Evolutionary conservation across 2,113 vertebrate genomes (phyloP).

Genomic region (Electrona antarctica): DNA sequence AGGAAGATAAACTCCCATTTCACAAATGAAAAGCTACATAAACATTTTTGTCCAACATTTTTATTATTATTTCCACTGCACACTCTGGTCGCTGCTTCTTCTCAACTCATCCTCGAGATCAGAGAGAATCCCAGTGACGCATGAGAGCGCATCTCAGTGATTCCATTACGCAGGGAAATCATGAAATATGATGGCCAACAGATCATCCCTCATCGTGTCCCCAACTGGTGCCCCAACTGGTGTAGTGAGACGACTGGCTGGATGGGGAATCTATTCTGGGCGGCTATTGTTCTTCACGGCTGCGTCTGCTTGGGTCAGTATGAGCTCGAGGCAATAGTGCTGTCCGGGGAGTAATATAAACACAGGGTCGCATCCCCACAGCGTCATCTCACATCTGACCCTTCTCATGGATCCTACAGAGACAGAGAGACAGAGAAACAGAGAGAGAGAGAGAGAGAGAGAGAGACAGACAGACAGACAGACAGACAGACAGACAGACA

Average conservation of each 20-base stretch:
- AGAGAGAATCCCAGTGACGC: conserved; percentile 63
- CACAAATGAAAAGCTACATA: too few species aligned
- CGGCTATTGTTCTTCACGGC: conserved; percentile 41
- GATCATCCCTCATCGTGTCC: conserved; percentile 29
- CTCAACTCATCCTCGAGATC: conserved; percentile 22
- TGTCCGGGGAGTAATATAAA: conserved; percentile 49
- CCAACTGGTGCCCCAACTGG: conserved; percentile 29
- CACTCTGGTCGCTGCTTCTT: neutral
- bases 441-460: conserved; percentile 1
- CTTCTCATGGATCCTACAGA: conserved; percentile 54
- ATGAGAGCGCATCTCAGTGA: conserved; percentile 51
- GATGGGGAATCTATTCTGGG: conserved; percentile 47
- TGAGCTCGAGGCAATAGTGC: conserved; percentile 27
- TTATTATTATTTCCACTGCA: conserved; percentile 12
- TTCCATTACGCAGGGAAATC: conserved; percentile 75
- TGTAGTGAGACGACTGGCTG: conserved; percentile 17
- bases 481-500: neutral
- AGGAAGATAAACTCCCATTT: too few species aligned
- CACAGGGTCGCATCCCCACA: conserved; percentile 14
- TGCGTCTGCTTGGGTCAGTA: conserved; percentile 35
- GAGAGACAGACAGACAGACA: too few species aligned
- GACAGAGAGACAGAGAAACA: neutral
- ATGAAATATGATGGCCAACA: conserved; percentile 70
- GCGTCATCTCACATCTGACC: conserved; percentile 44
- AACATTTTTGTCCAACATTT: neutral